These are phyloP conservation scores for Biston stratarius DNA, from an alignment of 2,888 invertebrate genomes.

Conservation along the genomic window DNA sequence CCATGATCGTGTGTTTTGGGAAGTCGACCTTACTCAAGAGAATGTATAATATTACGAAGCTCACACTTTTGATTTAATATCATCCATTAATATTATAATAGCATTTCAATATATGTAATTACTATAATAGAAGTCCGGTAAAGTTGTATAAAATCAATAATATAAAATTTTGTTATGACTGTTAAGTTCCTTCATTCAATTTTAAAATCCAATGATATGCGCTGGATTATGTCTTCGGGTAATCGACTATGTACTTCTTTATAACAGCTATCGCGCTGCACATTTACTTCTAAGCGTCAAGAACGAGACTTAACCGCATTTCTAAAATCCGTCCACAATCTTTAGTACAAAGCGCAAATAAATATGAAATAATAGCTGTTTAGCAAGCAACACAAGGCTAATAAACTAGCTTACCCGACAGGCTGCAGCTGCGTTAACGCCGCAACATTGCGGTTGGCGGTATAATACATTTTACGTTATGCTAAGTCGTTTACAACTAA, in stretches of 20 bases:
- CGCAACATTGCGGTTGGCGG: conserved; percentile 7
- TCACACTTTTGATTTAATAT: not conserved
- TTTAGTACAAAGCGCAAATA: conserved; percentile 3
- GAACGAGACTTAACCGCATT: not conserved
- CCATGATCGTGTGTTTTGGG: not conserved
- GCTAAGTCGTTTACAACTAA: not conserved
- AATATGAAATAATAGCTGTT: not conserved
- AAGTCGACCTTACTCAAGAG: not conserved
- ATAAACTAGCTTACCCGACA: conserved; percentile 6
- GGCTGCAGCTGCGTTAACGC: conserved; percentile 6
- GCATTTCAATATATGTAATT: too few relatives aligned
- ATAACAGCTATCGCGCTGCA: too few relatives aligned
- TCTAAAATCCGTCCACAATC: not conserved
- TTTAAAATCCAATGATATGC: too few relatives aligned
- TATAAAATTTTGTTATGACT: too few relatives aligned
- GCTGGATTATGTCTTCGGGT: too few relatives aligned
- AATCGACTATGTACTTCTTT: too few relatives aligned
- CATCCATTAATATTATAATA: not conserved
- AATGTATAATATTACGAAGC: not conserved
- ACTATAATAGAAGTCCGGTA: too few relatives aligned
- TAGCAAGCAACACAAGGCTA: conserved; percentile 3
- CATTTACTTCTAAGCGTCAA: not conserved
- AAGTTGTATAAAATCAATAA: too few relatives aligned
- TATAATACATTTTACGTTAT: not conserved
- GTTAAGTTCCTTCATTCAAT: too few relatives aligned